Evolutionary conservation across 2,888 invertebrate genomes (phyloP), one percentile per base, ranked within the genome.

Genomic region (Aricia artaxerxes): DNA sequence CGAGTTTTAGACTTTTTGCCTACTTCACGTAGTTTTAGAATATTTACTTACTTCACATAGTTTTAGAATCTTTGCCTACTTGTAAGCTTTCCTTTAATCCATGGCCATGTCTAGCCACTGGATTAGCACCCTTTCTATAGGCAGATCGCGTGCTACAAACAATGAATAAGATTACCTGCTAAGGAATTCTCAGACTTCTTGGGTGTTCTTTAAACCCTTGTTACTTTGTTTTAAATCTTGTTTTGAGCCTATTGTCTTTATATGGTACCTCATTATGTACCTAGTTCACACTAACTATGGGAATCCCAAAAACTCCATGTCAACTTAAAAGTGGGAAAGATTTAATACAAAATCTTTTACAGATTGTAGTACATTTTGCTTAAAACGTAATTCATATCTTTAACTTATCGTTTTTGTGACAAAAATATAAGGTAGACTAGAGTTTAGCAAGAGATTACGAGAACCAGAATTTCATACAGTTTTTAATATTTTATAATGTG

Each of bases 171-270:
- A 11, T 69, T 69, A 69, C 11, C 35, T 31, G 11, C 64, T 31
- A 11, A 64, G 35, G 35, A 35, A 35, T 69, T 69, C 35, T 69
- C 2, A 69, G 69, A 69, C 69, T 38, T 69, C 7, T 69, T 69
- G 69, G 69, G 69, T 69, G 69, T 69, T 69, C 69, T 35, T 35
- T 24, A 69, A 69, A 11, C 11, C 13, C 35, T 69, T 69, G 35
- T 69, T 69, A 38, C 35, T 35, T 69, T 69, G 69, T 69, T 69
- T 69, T 69, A 69, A 69, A 69, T 69, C 69, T 69, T 69, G 69
- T 69, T 69, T 69, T 69, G 35, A 69, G 24, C 16, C 69, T 38
- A 35, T 69, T 69, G 35, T 69, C 35, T 35, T 38, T 38, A 69
- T 69, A 69, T 69, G 31, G 69, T 69, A 1, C 16, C 35, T 35